Percentiles rank a stretch among this genome's conserved stretches.
phyloP scores from a whole-genome alignment of 2,888 invertebrate genomes.

The Priocnemis perturbator region DNA sequence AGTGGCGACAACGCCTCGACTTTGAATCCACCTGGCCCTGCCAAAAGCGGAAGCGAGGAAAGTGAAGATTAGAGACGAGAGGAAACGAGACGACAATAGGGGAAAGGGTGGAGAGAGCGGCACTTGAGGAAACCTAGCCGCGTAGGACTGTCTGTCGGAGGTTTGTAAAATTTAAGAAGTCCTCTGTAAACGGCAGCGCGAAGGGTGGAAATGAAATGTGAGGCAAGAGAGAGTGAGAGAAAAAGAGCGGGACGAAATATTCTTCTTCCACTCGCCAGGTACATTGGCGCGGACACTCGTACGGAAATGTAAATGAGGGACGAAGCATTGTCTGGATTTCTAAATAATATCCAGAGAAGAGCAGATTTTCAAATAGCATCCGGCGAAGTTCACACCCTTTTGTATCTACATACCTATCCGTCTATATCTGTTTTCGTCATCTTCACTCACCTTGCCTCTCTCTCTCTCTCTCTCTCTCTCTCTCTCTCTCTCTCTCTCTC shows the following conservation, averaged over 20 bases:
- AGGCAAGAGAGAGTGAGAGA: slow-evolving; percentile 20
- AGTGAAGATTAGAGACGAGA: slow-evolving; percentile 5
- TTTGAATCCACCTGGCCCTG: slow-evolving; percentile 45
- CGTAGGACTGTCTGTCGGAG: slow-evolving; percentile 26
- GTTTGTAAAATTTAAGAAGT: slow-evolving; percentile 59
- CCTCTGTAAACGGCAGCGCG: slow-evolving; percentile 26
- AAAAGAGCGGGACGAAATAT: background rate
- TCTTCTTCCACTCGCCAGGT: background rate
- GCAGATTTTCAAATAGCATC: too few species aligned
- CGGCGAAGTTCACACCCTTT: too few species aligned
- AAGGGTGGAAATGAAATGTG: slow-evolving; percentile 46
- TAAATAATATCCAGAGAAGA: too few species aligned
- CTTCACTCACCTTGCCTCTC: too few species aligned
- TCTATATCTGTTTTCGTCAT: too few species aligned
- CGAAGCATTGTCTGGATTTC: too few species aligned
- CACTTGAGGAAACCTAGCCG: slow-evolving; percentile 27
- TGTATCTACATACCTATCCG: too few species aligned
- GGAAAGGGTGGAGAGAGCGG: slow-evolving; percentile 18
- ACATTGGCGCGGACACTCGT: background rate
- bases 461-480: too few species aligned
- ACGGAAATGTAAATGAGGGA: background rate
- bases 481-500: too few species aligned
- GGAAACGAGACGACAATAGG: slow-evolving; percentile 1
- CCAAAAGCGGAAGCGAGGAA: slow-evolving; percentile 25
- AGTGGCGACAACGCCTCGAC: slow-evolving; percentile 53